phyloP scores from a whole-genome alignment of 2,797 vertebrate genomes.

The Lagodon rhomboides region DNA sequence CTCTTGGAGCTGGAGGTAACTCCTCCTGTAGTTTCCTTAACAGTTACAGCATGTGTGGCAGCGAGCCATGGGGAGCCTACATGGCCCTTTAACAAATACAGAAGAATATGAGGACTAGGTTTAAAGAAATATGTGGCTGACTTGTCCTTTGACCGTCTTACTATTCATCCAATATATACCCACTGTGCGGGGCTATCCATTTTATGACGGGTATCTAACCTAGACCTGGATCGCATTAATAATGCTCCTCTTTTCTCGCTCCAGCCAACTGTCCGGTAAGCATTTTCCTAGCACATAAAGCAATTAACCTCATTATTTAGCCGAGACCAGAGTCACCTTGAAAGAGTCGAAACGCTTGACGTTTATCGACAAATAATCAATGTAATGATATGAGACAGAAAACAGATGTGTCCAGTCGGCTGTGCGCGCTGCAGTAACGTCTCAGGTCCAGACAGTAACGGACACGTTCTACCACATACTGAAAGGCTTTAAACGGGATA shows the following conservation, averaged over 20 bases:
- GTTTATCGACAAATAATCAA: constrained; percentile 47
- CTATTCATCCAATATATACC: constrained; percentile 44
- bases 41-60: constrained; percentile 72
- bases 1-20: constrained; percentile 59
- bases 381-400: constrained; percentile 7
- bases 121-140: constrained; percentile 45
- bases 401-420: constrained; percentile 1
- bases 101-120: constrained; percentile 17
- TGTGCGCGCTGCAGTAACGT: neutral
- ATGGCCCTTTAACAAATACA: constrained; percentile 52
- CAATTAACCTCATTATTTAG: constrained; percentile 32
- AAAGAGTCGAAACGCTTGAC: constrained; percentile 10
- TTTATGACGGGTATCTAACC: constrained; percentile 41
- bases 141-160: constrained; percentile 54
- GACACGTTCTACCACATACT: neutral
- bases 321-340: constrained; percentile 40
- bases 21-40: constrained; percentile 59
- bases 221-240: constrained; percentile 50
- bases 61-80: constrained; percentile 55
- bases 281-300: constrained; percentile 32
- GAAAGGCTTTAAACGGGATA: constrained; percentile 23
- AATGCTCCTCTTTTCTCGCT: constrained; percentile 19
- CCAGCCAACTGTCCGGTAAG: constrained; percentile 19
- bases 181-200: constrained; percentile 23
- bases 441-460: neutral